A percentile compares a stretch with the other conserved stretches of the same genome.
These are phyloP conservation scores for Probaryconus sp. DNA, from an alignment of 1,140 invertebrate species.

Conservation along the genomic window DNA sequence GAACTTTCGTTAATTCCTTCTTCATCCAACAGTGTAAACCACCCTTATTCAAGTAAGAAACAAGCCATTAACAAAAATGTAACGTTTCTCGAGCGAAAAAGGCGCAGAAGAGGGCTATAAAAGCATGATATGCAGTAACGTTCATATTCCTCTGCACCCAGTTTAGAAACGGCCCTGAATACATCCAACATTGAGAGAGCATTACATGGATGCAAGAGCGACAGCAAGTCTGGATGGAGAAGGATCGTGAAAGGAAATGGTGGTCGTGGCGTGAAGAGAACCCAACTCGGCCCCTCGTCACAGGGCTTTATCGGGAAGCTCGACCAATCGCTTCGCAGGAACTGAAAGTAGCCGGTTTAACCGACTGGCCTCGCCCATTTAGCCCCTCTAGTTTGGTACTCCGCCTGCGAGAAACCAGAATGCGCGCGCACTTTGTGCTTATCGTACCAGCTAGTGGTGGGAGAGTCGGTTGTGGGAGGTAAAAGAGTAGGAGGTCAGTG, in stretches of 20 bases:
- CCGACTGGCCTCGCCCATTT: constrained; percentile 46
- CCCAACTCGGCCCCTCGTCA: constrained; percentile 55
- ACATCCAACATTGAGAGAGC: constrained; percentile 54
- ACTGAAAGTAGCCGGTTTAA: constrained; percentile 12
- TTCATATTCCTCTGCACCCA: constrained; percentile 40
- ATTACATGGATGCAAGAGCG: constrained; percentile 56
- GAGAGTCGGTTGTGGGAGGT: constrained; percentile 74
- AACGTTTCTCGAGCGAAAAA: constrained; percentile 16
- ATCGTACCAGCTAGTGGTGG: constrained; percentile 37
- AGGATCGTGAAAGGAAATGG: constrained; percentile 57
- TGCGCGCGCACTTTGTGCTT: constrained; percentile 51
- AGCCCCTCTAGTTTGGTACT: constrained; percentile 4
- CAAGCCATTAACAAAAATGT: constrained; percentile 29
- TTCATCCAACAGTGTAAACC: neutral
- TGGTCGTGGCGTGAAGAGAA: constrained; percentile 55
- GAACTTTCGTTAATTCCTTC: neutral
- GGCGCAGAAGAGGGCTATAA: constrained; percentile 22
- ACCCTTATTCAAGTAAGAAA: neutral
- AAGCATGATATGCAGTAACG: constrained; percentile 26
- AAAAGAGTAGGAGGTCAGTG: constrained; percentile 74
- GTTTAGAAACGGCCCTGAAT: constrained; percentile 39
- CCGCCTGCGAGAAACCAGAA: neutral
- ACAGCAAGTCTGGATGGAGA: constrained; percentile 42
- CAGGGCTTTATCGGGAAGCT: constrained; percentile 30
- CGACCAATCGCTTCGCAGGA: constrained; percentile 30